Conservation (phyloP, 2,888 invertebrate genomes). For the Drosophila atroscutellata region DNA sequence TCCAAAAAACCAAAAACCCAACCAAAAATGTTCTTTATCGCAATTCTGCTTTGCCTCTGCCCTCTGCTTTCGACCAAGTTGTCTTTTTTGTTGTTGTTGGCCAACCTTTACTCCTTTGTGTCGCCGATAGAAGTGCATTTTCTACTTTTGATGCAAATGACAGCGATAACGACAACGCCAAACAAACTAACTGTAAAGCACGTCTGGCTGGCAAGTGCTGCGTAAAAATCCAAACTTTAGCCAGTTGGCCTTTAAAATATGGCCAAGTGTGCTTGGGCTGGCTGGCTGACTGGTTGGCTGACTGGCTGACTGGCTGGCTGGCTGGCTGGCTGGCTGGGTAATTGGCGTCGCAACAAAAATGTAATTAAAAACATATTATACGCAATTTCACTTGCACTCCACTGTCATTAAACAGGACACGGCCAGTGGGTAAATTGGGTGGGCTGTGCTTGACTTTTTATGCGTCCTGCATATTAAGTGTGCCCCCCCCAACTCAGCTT, state of each 20-base stretch:
- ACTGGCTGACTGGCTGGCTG: neutral
- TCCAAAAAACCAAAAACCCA: slow-evolving; percentile 2
- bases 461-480: slow-evolving; percentile 59
- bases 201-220: slow-evolving; percentile 17
- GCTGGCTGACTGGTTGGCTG: neutral
- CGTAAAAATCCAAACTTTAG: slow-evolving; percentile 11
- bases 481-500: slow-evolving; percentile 1
- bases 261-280: slow-evolving; percentile 11
- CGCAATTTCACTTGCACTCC: slow-evolving; percentile 42
- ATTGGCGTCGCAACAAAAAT: slow-evolving; percentile 34
- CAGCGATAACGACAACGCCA: slow-evolving; percentile 27
- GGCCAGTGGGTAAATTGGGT: slow-evolving; percentile 16
- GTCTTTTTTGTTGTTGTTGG: neutral
- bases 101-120: slow-evolving; percentile 24
- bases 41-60: slow-evolving; percentile 11
- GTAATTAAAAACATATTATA: slow-evolving; percentile 72
- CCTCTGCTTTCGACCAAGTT: slow-evolving; percentile 9
- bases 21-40: slow-evolving; percentile 25
- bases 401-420: slow-evolving; percentile 12
- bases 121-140: slow-evolving; percentile 80
- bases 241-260: slow-evolving; percentile 45
- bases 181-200: neutral
- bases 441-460: slow-evolving; percentile 19
- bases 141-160: slow-evolving; percentile 69
- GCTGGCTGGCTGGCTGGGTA: neutral